Percentiles rank a stretch among this genome's conserved stretches.
Conservation (phyloP, 2,797 vertebrate genomes). For the Scyliorhinus canicula region DNA sequence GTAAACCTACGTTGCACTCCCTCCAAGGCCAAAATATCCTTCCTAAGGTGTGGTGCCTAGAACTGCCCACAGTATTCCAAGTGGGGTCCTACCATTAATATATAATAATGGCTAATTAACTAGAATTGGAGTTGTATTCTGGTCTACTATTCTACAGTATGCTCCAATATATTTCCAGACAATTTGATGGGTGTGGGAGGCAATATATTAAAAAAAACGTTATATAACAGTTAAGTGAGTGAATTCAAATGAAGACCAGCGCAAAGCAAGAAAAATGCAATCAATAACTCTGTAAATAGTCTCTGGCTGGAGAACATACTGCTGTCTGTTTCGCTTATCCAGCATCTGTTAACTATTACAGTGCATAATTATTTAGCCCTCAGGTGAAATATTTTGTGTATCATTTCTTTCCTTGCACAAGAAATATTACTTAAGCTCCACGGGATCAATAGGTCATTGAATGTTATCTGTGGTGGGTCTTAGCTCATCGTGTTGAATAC, state of each 20-base stretch:
- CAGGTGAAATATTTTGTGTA: constrained; percentile 7
- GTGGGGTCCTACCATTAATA: too few relatives aligned
- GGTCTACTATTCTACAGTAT: neutral
- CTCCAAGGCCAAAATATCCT: too few relatives aligned
- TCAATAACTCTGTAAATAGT: neutral
- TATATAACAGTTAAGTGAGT: neutral
- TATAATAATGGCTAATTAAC: neutral
- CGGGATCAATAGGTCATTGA: neutral
- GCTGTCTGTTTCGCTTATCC: neutral
- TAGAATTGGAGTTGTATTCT: neutral
- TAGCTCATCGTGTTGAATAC: constrained; percentile 48
- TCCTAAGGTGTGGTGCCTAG: too few relatives aligned
- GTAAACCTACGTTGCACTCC: too few relatives aligned
- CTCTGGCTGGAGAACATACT: neutral
- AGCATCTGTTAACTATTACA: constrained; percentile 35
- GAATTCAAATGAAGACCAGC: neutral
- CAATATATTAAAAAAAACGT: neutral
- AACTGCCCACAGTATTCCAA: too few relatives aligned
- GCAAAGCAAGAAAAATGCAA: neutral
- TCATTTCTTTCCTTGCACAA: neutral
- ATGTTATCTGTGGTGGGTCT: constrained; percentile 56
- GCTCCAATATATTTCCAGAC: neutral
- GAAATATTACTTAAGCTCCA: neutral
- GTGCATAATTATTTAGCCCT: constrained; percentile 5
- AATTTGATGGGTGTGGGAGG: neutral